Evolutionary conservation across 2,113 vertebrate genomes (phyloP).

Genomic region (Clupea harengus): DNA sequence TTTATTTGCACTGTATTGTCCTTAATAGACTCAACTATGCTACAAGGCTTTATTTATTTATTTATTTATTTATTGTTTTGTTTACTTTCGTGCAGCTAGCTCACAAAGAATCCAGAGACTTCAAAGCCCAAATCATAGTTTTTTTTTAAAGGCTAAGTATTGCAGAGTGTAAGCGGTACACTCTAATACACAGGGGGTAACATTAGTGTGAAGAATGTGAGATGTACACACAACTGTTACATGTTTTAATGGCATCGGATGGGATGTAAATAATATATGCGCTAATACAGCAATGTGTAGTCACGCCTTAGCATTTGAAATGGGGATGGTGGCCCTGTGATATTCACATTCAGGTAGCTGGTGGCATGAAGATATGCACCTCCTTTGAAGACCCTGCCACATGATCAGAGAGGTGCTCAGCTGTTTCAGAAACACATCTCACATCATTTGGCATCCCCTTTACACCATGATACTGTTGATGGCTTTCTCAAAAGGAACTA

Average conservation of each 20-base stretch:
- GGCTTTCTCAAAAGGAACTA: background rate
- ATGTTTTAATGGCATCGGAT: background rate
- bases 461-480: background rate
- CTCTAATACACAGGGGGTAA: background rate
- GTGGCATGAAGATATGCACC: background rate
- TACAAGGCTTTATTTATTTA: slow-evolving; percentile 20
- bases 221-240: slow-evolving; percentile 1
- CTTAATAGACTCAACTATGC: background rate
- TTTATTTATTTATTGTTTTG: slow-evolving; percentile 22
- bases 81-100: slow-evolving; percentile 41
- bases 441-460: background rate
- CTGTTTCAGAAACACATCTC: background rate
- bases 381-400: background rate
- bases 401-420: background rate
- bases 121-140: slow-evolving; percentile 32
- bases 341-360: background rate
- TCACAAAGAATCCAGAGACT: slow-evolving; percentile 39
- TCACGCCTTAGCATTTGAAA: background rate
- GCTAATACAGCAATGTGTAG: background rate
- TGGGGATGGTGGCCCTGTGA: background rate
- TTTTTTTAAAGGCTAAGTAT: background rate
- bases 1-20: slow-evolving; percentile 40
- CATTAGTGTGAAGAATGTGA: background rate
- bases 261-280: slow-evolving; percentile 31
- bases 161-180: background rate